Evolutionary conservation across 2,797 vertebrate species (phyloP).

Genomic region (Polyboroides typus): DNA sequence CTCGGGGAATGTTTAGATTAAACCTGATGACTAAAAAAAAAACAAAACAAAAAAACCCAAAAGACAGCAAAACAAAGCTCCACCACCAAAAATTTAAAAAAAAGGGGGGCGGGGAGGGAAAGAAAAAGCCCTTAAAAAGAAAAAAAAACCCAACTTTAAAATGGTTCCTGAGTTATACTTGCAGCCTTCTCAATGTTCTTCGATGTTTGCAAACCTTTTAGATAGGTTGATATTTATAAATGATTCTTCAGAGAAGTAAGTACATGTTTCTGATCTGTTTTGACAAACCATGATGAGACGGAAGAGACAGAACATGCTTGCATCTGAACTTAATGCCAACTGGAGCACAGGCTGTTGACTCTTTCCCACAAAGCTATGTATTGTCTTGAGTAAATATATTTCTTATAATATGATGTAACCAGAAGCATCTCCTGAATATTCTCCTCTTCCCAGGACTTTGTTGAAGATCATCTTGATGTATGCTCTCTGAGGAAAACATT

Average conservation of each 20-base stretch:
- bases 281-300: not conserved
- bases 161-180: not conserved
- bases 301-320: slow-evolving; percentile 23
- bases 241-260: not conserved
- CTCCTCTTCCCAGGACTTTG: slow-evolving; percentile 28
- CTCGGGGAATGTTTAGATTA: not conserved
- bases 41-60: fast-evolving
- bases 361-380: slow-evolving; percentile 53
- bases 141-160: not conserved
- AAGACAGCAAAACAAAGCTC: not conserved
- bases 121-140: not conserved
- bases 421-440: slow-evolving; percentile 64
- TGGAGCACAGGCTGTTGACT: slow-evolving; percentile 33
- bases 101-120: fast-evolving
- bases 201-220: not conserved
- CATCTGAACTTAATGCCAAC: slow-evolving; percentile 35
- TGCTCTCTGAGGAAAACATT: slow-evolving; percentile 58
- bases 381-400: slow-evolving; percentile 57
- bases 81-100: not conserved
- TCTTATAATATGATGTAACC: slow-evolving; percentile 48
- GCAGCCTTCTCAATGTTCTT: not conserved
- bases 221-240: not conserved
- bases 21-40: not conserved
- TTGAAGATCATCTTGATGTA: slow-evolving; percentile 58
- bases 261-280: slow-evolving; percentile 34